Evolutionary conservation across 2,888 invertebrate species (phyloP), one percentile per base, ranked within the genome.

Genomic region (Morinoia aosen): DNA sequence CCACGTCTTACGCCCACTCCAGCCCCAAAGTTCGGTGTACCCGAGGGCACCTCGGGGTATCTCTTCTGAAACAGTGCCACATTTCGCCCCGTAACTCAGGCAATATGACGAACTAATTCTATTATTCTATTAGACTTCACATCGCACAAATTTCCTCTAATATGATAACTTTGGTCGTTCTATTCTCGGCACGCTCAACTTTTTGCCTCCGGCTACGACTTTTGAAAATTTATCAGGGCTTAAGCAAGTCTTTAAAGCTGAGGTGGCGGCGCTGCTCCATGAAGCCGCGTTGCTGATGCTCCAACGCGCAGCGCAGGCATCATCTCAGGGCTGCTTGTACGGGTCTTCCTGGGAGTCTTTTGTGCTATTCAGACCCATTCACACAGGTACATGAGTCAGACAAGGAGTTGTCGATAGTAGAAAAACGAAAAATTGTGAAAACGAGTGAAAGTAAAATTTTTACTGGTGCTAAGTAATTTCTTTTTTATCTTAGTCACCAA

Each of bases 101-200:
- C 93, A 93, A 93, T 93, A 93, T 93, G 93, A 93, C 93, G 93
- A 93, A 93, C 93, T 93, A 93, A 93, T 93, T 93, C 93, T 93
- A 93, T 93, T 93, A 93, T 93, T 93, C 93, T 93, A 93, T 93
- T 93, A 93, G 93, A 93, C 93, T 93, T 93, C 93, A 93, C 93
- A 93, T 93, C 93, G 93, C 93, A 93, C 93, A 93, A 93, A 93
- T 93, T 93, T 93, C 93, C 93, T 93, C 93, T 93, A 93, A 93
- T 93, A 93, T 93, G 93, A 93, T 93, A 93, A 93, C 93, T 93
- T 93, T 57, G 93, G 93, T 93, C 93, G 93, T 93, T 93, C 93
- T 93, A 93, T 93, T 93, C 93, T 93, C 93, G 93, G 93, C 93
- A 93, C 93, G 93, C 93, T 93, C 93, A 93, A 93, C 57, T 93